Evolutionary conservation across 2,113 vertebrate genomes (phyloP).

Genomic region (Smithornis capensis): DNA sequence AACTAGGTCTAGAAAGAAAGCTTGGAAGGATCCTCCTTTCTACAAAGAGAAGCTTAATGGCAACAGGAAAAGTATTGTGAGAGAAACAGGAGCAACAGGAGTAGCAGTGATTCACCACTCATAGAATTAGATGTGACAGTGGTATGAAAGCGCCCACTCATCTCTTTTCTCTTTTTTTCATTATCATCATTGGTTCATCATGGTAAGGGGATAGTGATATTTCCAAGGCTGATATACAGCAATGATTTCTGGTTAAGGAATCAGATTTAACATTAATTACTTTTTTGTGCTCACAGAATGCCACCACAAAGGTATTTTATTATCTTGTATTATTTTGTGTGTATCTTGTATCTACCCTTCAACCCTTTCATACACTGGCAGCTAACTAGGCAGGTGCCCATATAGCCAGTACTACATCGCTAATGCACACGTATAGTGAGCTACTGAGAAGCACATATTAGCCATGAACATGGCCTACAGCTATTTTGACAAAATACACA

Average conservation of each 20-base stretch:
- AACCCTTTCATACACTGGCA: background rate
- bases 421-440: background rate
- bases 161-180: background rate
- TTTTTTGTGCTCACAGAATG: background rate
- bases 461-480: background rate
- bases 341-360: background rate
- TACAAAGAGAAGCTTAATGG: background rate
- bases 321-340: background rate
- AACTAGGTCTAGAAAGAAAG: background rate
- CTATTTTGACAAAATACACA: background rate
- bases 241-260: background rate
- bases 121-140: background rate
- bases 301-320: background rate
- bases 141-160: background rate
- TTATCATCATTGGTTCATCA: background rate
- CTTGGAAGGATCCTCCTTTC: background rate
- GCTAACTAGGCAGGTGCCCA: background rate
- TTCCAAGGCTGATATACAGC: background rate
- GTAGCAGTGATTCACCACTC: background rate
- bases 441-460: background rate
- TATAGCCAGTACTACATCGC: background rate
- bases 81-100: background rate
- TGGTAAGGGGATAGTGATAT: background rate
- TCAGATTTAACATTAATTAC: slow-evolving; percentile 1
- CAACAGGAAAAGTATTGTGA: background rate